Evolutionary conservation across 2,888 invertebrate genomes (phyloP), one percentile per base, ranked within the genome.

Genomic region (Dryocosmus kuriphilus): DNA sequence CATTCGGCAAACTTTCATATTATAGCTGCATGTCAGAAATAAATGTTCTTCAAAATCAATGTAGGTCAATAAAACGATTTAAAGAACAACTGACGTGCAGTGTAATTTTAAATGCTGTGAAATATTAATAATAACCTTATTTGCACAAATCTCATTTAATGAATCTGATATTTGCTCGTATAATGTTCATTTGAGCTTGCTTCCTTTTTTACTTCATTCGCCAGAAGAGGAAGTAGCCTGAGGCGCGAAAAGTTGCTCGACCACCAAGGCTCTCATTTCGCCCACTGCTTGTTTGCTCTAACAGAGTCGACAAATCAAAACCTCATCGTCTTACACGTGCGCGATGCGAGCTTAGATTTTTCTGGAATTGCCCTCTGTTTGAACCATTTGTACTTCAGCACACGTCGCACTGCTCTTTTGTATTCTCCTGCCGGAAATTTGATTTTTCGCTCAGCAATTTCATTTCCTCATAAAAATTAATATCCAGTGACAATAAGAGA

Each of bases 191-290:
- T 65, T 65, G 1, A 65, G 8, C 24, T 65, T 65, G 7, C 19
- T 16, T 46, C 19, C 27, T 67, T 71, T 71, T 51, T 11, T 51
- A 30, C 51, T 71, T 71, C 55, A 71, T 32, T 71, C 51, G 71
- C n/a, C 71, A 46, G n/a, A 71, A 71, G 71, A 51, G 51, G 51
- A 55, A 32, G 71, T 71, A 51, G 61, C 75, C 62, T 51, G 24
- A 62, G 75, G 75, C 61, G 62, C 75, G 75, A 75, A 75, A 75
- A 75, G 75, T 75, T 61, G 75, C 27, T 38, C 61, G 61, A 71
- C 67, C 46, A 71, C 51, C 51, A 46, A 71, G 71, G 22, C 71
- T 71, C 71, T 71, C 71, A 71, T 71, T 71, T 71, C 71, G n/a
- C 71, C 71, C 71, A 27, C 46, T 51, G 75, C 62, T 75, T 75